phyloP scores from a whole-genome alignment of 2,797 vertebrate species.

The Tachyglossus aculeatus region DNA sequence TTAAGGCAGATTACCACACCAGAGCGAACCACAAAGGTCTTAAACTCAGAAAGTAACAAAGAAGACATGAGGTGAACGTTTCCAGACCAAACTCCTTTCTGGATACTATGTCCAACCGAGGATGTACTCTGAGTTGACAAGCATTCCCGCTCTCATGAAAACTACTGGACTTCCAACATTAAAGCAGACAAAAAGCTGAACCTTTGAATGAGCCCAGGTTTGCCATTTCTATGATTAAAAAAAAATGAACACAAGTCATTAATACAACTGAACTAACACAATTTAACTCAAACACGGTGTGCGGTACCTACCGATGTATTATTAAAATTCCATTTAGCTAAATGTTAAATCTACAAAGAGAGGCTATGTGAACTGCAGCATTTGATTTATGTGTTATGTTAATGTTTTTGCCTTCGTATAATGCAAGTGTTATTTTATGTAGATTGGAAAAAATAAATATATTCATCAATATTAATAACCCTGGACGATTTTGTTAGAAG shows the following conservation, averaged over 20 bases:
- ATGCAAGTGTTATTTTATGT: slow-evolving; percentile 50
- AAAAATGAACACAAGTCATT: slow-evolving; percentile 3
- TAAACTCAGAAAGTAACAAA: slow-evolving; percentile 4
- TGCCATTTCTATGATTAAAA: background rate
- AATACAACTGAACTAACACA: slow-evolving; percentile 24
- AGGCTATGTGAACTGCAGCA: slow-evolving; percentile 14
- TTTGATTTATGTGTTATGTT: slow-evolving; percentile 45
- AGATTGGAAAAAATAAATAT: slow-evolving; percentile 45
- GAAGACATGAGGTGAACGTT: slow-evolving; percentile 1
- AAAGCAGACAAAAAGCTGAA: no score
- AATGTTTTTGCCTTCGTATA: slow-evolving; percentile 31
- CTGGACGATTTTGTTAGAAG: slow-evolving; percentile 41
- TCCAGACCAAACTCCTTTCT: background rate
- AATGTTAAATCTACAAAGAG: slow-evolving; percentile 40
- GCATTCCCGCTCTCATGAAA: background rate
- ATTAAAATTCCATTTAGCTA: slow-evolving; percentile 60
- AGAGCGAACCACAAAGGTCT: slow-evolving; percentile 4
- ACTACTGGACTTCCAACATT: background rate
- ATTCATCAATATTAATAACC: slow-evolving; percentile 50
- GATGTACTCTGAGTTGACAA: slow-evolving; percentile 4
- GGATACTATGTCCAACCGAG: background rate
- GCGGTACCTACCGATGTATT: slow-evolving; percentile 39
- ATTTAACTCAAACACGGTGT: slow-evolving; percentile 30
- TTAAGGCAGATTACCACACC: slow-evolving; percentile 5
- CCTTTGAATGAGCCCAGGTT: background rate